Evolutionary conservation across 2,113 vertebrate species (phyloP), one percentile per base, ranked within the genome.

Genomic region (Turnix velox): DNA sequence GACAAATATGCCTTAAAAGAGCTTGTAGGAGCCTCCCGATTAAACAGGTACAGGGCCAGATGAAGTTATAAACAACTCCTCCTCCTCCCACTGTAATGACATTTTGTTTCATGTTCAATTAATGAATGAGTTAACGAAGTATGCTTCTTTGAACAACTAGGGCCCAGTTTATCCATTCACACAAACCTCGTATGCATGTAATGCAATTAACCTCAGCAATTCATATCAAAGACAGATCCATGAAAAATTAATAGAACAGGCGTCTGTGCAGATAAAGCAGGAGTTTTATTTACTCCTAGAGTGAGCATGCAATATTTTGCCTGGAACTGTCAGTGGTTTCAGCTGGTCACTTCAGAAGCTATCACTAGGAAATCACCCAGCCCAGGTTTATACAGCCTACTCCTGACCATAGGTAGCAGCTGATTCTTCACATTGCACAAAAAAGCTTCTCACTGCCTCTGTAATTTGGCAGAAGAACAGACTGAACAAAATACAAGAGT

Each of bases 1-100:
- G 78, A 77, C 1, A 5, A 84, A 84, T 79, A 76, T 46, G 25
- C 66, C 84, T 77, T 83, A 58, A 87, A 84, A 80, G 57, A 85
- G 7, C 68, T 85, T 67, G 35, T 62, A 71, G 77, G 19, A 80
- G 9, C 61, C 62, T 93, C 58, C 62, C 35, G 61, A 20, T 62
- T 62, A 91, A 83, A 83, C 12, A 97, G 77, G 77, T 96, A 91
- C 51, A 85, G 57, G 94, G 79, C 81, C 91, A 96, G 87, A 95
- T 93, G 76, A 95, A 93, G 84, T 82, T 93, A 87, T 62, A 81
- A 96, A 92, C 40, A 87, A 66, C 30, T 25, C 23, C 49, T 82
- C 46, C 81, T 66, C 52, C 55, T 68, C 13, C 54, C 10, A 45
- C 72, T 45, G 18, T 62, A 87, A 90, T 65, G 86, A 25, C 39